phyloP scores from a whole-genome alignment of 92 coral and sea anemone genomes.

The Actinernus sp. region DNA sequence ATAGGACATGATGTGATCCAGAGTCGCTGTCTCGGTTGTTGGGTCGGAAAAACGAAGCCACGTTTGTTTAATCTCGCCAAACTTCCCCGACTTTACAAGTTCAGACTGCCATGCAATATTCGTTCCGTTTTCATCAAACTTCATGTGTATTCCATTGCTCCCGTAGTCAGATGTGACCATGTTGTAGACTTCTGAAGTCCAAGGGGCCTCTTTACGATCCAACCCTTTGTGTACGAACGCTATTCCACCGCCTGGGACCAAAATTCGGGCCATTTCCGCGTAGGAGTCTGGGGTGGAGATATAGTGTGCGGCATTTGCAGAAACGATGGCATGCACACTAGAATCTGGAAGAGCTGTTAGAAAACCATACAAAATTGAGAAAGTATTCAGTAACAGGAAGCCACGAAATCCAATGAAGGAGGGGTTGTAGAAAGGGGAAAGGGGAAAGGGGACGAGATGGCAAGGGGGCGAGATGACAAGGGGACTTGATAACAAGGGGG shows the following conservation, averaged over 20 bases:
- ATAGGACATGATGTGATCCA: background rate
- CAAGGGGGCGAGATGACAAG: no score
- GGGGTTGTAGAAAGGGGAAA: no score
- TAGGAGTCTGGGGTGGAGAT: background rate
- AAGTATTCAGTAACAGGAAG: no score
- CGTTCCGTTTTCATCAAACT: background rate
- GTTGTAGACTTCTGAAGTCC: background rate
- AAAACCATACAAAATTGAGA: background rate
- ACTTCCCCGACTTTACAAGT: background rate
- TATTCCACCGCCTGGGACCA: background rate
- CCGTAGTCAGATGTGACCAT: background rate
- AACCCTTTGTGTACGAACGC: background rate
- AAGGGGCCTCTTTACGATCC: background rate
- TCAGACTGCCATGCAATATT: background rate
- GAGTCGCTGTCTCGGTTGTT: background rate
- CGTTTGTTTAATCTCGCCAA: background rate
- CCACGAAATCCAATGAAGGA: no score
- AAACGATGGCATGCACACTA: background rate
- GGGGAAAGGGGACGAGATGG: no score
- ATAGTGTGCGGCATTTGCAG: background rate
- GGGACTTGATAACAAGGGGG: no score
- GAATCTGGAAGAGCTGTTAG: background rate
- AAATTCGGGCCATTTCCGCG: background rate
- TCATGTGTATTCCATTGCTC: background rate
- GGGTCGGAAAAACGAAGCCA: background rate